Evolutionary conservation across 1,140 invertebrate species (phyloP).

Genomic region (Euura saliciscinereae): DNA sequence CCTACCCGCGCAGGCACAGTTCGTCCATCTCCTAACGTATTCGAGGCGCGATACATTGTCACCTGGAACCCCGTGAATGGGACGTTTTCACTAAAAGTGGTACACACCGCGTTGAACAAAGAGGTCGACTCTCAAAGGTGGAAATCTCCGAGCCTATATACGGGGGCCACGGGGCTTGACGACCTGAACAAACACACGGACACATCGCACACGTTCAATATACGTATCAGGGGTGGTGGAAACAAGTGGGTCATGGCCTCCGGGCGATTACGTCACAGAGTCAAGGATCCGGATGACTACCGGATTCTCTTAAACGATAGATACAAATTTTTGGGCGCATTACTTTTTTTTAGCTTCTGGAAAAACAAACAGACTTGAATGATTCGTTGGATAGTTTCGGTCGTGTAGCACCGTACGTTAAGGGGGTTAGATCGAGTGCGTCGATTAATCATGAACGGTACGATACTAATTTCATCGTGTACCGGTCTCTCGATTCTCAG

Average conservation of each 20-base stretch:
- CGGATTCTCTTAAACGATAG: too few relatives aligned
- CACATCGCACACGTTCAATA: slow-evolving; percentile 19
- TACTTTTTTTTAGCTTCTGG: too few relatives aligned
- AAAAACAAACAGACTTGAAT: too few relatives aligned
- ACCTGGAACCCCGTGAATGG: slow-evolving; percentile 36
- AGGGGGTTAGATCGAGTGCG: too few relatives aligned
- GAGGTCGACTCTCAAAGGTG: slow-evolving; percentile 50
- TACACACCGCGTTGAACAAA: slow-evolving; percentile 45
- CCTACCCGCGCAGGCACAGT: slow-evolving; percentile 6
- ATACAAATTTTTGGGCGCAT: too few relatives aligned
- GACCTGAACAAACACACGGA: slow-evolving; percentile 23
- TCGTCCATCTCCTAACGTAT: slow-evolving; percentile 13
- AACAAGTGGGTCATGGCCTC: slow-evolving; percentile 1
- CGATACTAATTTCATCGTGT: neutral
- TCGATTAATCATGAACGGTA: too few relatives aligned
- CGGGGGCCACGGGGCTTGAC: slow-evolving; percentile 32
- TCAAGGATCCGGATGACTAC: neutral
- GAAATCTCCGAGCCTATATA: slow-evolving; percentile 41
- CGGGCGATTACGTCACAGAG: neutral
- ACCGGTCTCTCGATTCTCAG: neutral
- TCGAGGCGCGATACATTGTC: slow-evolving; percentile 29
- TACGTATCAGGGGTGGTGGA: neutral
- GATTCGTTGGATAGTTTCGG: too few relatives aligned
- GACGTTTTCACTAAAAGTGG: slow-evolving; percentile 51
- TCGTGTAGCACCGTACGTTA: too few relatives aligned